phyloP scores from a whole-genome alignment of 2,797 vertebrate species.

The Poecilia picta region DNA sequence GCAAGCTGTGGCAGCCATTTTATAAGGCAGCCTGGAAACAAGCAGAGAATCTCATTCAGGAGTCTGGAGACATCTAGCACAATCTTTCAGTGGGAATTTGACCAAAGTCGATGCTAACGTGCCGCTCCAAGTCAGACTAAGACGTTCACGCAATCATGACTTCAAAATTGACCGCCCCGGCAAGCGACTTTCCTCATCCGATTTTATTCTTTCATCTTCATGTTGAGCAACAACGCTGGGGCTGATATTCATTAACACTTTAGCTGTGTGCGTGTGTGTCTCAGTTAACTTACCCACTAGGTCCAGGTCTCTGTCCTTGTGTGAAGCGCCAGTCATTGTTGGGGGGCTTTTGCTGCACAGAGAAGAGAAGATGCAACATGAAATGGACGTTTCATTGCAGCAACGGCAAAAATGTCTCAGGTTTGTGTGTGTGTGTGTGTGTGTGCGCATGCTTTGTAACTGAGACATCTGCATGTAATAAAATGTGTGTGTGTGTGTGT shows the following conservation, averaged over 20 bases:
- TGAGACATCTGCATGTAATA: constrained; percentile 25
- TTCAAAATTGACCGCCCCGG: constrained; percentile 13
- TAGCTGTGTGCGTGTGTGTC: constrained; percentile 17
- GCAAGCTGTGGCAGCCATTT: constrained; percentile 78
- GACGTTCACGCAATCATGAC: constrained; percentile 5
- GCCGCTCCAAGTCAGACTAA: constrained; percentile 14
- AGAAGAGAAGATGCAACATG: constrained; percentile 58
- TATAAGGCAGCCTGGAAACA: constrained; percentile 70
- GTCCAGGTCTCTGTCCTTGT: constrained; percentile 96
- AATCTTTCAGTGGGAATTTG: constrained; percentile 13
- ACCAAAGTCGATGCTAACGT: background rate
- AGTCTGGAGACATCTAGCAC: constrained; percentile 17
- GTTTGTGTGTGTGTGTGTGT: background rate
- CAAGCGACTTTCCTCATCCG: constrained; percentile 9
- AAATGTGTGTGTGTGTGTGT: constrained; percentile 19
- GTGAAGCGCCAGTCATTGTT: constrained; percentile 98
- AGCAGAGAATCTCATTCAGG: constrained; percentile 63
- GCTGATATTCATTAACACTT: constrained; percentile 22
- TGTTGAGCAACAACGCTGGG: constrained; percentile 20
- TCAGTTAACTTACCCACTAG: constrained; percentile 91
- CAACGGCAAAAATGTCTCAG: background rate
- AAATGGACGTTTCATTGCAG: constrained; percentile 40
- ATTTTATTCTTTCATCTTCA: constrained; percentile 14
- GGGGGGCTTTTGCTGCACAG: constrained; percentile 96
- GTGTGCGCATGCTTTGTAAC: constrained; percentile 18